Evolutionary conservation across 2,888 invertebrate species (phyloP).

Genomic region (Amphipyra berbera): DNA sequence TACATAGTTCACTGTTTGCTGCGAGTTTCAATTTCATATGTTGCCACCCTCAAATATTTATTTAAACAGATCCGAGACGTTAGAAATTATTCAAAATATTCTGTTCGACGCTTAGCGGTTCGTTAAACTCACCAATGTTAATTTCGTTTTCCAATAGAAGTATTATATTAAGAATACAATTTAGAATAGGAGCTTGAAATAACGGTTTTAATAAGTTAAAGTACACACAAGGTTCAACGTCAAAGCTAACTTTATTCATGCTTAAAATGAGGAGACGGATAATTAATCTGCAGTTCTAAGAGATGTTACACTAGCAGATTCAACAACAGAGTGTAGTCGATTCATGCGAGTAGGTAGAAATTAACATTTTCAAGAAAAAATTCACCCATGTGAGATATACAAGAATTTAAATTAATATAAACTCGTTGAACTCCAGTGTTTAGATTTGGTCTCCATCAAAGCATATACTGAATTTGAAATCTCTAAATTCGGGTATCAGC

Average conservation of each 20-base stretch:
- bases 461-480: too few relatives aligned
- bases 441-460: too few relatives aligned
- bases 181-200: conserved; percentile 21
- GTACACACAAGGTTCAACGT: conserved; percentile 17
- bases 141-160: conserved; percentile 28
- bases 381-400: neutral
- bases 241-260: conserved; percentile 30
- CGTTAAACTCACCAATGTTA: conserved; percentile 46
- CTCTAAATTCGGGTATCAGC: too few relatives aligned
- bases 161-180: conserved; percentile 21
- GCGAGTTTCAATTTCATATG: conserved; percentile 26
- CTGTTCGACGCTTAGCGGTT: conserved; percentile 35
- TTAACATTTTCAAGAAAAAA: neutral
- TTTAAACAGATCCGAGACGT: conserved; percentile 25
- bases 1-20: conserved; percentile 19
- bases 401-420: neutral
- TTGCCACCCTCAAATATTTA: conserved; percentile 25
- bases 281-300: conserved; percentile 44
- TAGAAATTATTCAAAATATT: conserved; percentile 34
- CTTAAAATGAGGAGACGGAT: conserved; percentile 24
- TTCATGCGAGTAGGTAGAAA: conserved; percentile 1
- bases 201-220: conserved; percentile 28
- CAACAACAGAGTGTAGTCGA: conserved; percentile 17
- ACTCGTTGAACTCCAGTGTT: too few relatives aligned
- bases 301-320: conserved; percentile 18